phyloP scores from a whole-genome alignment of 2,888 invertebrate species.

The Petrolisthes cinctipes region DNA sequence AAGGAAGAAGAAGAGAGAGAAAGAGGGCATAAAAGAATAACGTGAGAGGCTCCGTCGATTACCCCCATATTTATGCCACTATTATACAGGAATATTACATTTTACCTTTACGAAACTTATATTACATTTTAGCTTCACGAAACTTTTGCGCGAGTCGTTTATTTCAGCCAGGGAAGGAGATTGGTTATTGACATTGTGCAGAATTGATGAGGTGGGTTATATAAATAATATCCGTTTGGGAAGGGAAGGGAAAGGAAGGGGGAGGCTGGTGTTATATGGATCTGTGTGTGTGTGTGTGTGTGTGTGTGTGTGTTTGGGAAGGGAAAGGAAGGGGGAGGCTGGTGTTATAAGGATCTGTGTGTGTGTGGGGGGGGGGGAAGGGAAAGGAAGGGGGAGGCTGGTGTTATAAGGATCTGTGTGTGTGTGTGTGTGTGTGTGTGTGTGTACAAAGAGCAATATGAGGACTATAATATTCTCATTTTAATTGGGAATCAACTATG shows the following conservation, averaged over 20 bases:
- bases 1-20: neutral
- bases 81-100: slow-evolving; percentile 49
- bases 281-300: neutral
- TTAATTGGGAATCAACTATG: too few species aligned
- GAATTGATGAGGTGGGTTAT: slow-evolving; percentile 23
- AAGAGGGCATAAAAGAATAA: neutral
- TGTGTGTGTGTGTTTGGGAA: neutral
- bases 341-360: neutral
- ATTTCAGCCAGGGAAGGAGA: slow-evolving; percentile 25
- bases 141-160: slow-evolving; percentile 49
- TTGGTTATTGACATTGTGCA: slow-evolving; percentile 35
- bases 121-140: slow-evolving; percentile 41
- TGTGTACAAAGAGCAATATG: neutral
- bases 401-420: neutral
- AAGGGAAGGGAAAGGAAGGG: neutral
- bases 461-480: neutral
- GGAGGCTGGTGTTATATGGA: neutral
- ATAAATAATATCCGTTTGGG: slow-evolving; percentile 6
- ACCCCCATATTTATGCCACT: slow-evolving; percentile 32
- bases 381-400: neutral
- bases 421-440: neutral
- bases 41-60: slow-evolving; percentile 23
- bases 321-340: too few species aligned
- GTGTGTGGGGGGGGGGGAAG: neutral
- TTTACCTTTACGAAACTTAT: slow-evolving; percentile 41